Evolutionary conservation across 2,113 vertebrate genomes (phyloP).

Genomic region (Python bivittatus): DNA sequence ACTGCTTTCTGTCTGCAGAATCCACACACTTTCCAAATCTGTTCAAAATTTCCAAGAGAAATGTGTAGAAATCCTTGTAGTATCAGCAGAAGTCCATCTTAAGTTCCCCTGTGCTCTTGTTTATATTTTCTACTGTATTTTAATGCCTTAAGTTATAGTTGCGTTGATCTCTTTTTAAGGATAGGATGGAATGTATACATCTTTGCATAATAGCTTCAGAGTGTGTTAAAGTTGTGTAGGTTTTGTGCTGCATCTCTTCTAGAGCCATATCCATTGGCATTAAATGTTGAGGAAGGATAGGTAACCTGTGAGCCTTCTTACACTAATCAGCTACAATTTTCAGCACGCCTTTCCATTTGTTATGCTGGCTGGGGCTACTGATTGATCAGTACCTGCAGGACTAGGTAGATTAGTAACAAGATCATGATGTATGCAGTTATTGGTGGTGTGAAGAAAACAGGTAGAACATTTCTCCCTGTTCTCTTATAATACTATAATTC

Average conservation of each 20-base stretch:
- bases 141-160: not conserved
- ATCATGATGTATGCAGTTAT: not conserved
- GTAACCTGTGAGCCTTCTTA: too few relatives aligned
- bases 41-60: too few relatives aligned
- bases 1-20: too few relatives aligned
- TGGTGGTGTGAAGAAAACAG: not conserved
- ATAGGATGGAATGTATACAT: not conserved
- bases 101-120: too few relatives aligned
- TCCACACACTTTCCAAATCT: too few relatives aligned
- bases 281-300: not conserved
- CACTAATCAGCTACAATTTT: too few relatives aligned
- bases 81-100: too few relatives aligned
- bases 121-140: not conserved
- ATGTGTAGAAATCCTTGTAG: too few relatives aligned
- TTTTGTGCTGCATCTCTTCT: not conserved
- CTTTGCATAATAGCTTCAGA: not conserved
- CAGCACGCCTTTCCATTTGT: too few relatives aligned
- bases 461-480: not conserved
- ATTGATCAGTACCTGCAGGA: too few relatives aligned
- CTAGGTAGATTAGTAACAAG: too few relatives aligned
- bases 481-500: not conserved
- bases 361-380: too few relatives aligned
- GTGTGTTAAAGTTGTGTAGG: not conserved
- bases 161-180: not conserved
- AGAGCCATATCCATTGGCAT: not conserved